Percentiles rank a stretch among this genome's conserved stretches.
Conservation (phyloP, 1,140 invertebrate genomes). For the Drosophila pruinosa region DNA sequence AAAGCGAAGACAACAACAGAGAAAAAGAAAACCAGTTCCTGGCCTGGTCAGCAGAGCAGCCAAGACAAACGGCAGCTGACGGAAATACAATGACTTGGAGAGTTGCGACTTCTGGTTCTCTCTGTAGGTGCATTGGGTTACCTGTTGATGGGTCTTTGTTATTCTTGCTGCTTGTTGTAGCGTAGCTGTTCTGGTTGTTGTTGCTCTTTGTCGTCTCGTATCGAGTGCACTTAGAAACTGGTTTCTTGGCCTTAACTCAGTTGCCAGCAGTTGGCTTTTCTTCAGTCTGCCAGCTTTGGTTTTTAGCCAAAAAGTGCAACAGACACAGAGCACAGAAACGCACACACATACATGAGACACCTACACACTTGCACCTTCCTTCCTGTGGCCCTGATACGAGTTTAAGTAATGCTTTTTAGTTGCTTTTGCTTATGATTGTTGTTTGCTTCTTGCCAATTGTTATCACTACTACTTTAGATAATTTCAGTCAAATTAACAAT, state of each 20-base stretch:
- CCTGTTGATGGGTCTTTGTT: slow-evolving; percentile 65
- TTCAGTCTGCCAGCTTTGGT: slow-evolving; percentile 1
- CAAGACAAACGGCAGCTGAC: slow-evolving; percentile 64
- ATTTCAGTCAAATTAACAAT: neutral
- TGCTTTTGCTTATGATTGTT: neutral
- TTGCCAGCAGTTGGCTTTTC: slow-evolving; percentile 13
- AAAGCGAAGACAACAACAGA: neutral
- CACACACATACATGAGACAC: neutral
- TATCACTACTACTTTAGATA: no score
- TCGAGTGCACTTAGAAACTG: slow-evolving; percentile 62
- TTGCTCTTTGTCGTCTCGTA: slow-evolving; percentile 31
- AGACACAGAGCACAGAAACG: neutral
- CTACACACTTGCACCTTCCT: neutral
- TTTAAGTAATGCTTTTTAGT: slow-evolving; percentile 3
- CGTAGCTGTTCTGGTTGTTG: neutral
- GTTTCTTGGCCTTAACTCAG: slow-evolving; percentile 44
- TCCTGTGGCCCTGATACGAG: slow-evolving; percentile 12
- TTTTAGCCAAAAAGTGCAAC: slow-evolving; percentile 22
- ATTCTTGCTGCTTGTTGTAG: slow-evolving; percentile 23
- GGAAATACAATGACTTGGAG: slow-evolving; percentile 67
- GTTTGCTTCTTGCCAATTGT: no score
- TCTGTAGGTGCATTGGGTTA: slow-evolving; percentile 72
- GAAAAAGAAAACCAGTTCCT: slow-evolving; percentile 45
- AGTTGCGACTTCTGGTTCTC: slow-evolving; percentile 61
- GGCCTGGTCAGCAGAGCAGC: slow-evolving; percentile 11